phyloP scores from a whole-genome alignment of 2,113 vertebrate genomes.

The Sander vitreus region DNA sequence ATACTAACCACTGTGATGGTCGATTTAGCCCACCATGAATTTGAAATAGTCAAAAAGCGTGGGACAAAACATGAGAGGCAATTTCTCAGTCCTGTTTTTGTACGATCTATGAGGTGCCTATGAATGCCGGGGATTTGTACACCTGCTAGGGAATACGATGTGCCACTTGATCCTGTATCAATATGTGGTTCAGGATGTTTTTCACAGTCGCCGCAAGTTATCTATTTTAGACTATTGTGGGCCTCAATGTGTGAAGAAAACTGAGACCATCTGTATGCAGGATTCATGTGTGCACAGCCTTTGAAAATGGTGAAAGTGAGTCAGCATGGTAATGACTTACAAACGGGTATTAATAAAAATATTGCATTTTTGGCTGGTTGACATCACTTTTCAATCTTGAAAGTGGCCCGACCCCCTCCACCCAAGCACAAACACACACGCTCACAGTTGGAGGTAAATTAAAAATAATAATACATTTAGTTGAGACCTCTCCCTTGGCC shows the following conservation, averaged over 20 bases:
- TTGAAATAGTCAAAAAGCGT: constrained; percentile 21
- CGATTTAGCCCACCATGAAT: background rate
- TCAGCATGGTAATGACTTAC: constrained; percentile 25
- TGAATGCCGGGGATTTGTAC: constrained; percentile 1
- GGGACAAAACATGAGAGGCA: constrained; percentile 2
- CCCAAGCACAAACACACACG: background rate
- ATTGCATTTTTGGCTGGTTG: constrained; percentile 22
- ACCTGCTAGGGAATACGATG: constrained; percentile 8
- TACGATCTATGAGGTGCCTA: background rate
- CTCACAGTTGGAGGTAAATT: constrained; percentile 43
- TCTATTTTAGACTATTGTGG: constrained; percentile 15
- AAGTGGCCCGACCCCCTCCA: background rate
- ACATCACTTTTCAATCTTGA: constrained; percentile 48
- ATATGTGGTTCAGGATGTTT: constrained; percentile 10
- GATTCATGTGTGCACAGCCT: background rate
- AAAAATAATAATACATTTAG: constrained; percentile 31
- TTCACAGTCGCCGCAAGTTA: background rate
- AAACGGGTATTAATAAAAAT: constrained; percentile 24
- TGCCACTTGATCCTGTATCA: constrained; percentile 13
- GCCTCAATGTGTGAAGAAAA: constrained; percentile 8
- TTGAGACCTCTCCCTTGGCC: constrained; percentile 1
- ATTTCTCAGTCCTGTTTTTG: constrained; percentile 21
- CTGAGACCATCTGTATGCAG: constrained; percentile 24
- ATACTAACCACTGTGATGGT: background rate
- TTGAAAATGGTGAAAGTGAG: constrained; percentile 32